Base-by-base conservation (phyloP, 1,140 invertebrate genomes). In the Trichonephila clavata region DNA sequence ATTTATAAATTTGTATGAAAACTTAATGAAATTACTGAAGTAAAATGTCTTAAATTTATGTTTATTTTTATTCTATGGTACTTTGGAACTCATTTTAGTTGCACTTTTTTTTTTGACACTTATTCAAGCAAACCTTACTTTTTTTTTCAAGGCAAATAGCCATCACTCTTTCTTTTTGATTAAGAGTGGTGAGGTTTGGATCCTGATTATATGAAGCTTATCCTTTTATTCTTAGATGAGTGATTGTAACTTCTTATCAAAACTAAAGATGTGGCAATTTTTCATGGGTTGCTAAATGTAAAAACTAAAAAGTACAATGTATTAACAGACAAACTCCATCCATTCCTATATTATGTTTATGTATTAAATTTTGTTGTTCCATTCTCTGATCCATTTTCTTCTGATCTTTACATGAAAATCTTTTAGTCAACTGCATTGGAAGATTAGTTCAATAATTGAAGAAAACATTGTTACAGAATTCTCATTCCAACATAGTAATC, bases 291-390 rank as follows among this genome's bases (percentile, higher is more conserved):
- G 0, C 21, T 65, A 21, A 7, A 65, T 65, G 10, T 24, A 65
- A n/a, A 21, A 65, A 2, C 63, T 8, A n/a, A 20, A 21, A 65
- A 0, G 10, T 8, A 24, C 14, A 24, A n/a, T 65, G 63, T 13
- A n/a, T 65, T 65, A 0, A 13, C 8, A 65, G 6, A n/a, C 20
- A 65, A 65, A 65, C 21, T 65, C 6, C 13, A 24, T 50, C 43
- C 5, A 50, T 50, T 50, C 10, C 6, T 10, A 7, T 10, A n/a
- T 65, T 65, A n/a, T n/a, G 0, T 65, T 21, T 65, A 65, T 65
- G 63, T n/a, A 65, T 65, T n/a, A 65, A n/a, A 65, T 65, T 65
- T 65, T 7, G 63, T 65, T 65, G n/a, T n/a, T n/a, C n/a, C n/a
- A n/a, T n/a, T n/a, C n/a, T n/a, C 20, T 63, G 16, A 3, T 65